Conservation (phyloP, 1,140 invertebrate genomes). For the Drosophila seguyi region DNA sequence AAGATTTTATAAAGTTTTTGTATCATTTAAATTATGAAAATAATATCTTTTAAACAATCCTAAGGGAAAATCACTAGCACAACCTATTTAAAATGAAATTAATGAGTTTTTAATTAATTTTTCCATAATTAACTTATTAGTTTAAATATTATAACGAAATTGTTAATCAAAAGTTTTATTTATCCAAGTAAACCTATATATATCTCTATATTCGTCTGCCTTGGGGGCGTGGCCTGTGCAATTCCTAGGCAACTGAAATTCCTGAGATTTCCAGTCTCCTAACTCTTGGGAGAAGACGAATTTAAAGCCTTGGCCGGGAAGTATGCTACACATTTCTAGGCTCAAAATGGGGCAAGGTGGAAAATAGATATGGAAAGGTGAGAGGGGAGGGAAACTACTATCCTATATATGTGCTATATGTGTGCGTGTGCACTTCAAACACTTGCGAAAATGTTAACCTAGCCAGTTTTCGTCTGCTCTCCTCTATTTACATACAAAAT, state of each 20-base stretch:
- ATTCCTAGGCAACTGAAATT: conserved; percentile 11
- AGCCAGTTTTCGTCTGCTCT: conserved; percentile 17
- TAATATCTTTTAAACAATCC: not conserved
- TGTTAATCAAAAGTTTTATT: not conserved
- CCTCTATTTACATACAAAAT: conserved; percentile 51
- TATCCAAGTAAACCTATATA: not conserved
- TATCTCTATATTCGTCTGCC: not conserved
- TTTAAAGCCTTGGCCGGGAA: conserved; percentile 24
- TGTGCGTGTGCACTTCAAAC: conserved; percentile 37
- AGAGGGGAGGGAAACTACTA: not conserved
- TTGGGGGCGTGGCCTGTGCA: not conserved
- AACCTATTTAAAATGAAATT: not conserved
- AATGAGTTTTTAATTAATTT: not conserved
- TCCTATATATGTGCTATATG: not conserved
- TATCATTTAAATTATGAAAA: not conserved
- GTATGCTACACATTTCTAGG: conserved; percentile 38
- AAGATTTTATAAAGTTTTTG: not conserved
- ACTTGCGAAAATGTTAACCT: conserved; percentile 43
- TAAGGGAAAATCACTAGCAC: rapidly evolving
- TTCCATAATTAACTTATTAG: too few species aligned
- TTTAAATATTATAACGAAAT: not conserved
- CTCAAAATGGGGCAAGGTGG: not conserved
- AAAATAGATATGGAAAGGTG: not conserved
- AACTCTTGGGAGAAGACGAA: conserved; percentile 21
- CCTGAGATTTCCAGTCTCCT: conserved; percentile 9